A percentile compares a stretch with the other conserved stretches of the same genome.
phyloP scores from a whole-genome alignment of 2,888 invertebrate species.

The Norana najaformis region DNA sequence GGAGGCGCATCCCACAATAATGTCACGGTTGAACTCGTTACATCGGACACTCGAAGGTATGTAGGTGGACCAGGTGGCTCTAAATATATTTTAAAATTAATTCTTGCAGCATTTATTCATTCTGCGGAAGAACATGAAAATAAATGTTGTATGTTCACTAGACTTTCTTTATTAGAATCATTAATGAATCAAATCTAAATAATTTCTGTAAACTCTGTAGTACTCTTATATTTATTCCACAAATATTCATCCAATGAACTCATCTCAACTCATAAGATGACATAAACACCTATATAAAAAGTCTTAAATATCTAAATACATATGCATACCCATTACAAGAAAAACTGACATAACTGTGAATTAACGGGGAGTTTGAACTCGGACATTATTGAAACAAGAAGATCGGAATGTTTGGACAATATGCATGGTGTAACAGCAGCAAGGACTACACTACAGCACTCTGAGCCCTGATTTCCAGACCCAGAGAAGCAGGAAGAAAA shows the following conservation, averaged over 20 bases:
- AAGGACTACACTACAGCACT: too few species aligned
- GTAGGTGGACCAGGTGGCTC: constrained; percentile 34
- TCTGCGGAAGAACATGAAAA: not conserved
- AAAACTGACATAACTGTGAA: not conserved
- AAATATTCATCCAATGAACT: not conserved
- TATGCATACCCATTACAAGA: not conserved
- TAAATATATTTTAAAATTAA: not conserved
- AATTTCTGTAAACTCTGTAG: not conserved
- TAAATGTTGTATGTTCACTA: not conserved
- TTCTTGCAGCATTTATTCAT: not conserved
- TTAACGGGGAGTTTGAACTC: not conserved
- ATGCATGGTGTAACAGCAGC: not conserved
- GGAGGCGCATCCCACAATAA: constrained; percentile 34
- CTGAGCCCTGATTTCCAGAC: too few species aligned
- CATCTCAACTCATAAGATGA: not conserved
- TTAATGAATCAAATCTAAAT: not conserved
- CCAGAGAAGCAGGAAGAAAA: too few species aligned
- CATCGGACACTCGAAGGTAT: constrained; percentile 30
- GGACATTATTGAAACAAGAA: not conserved
- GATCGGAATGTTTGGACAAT: not conserved
- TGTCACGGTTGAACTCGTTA: constrained; percentile 30
- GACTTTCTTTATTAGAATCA: not conserved
- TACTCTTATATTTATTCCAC: not conserved
- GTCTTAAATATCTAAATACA: not conserved
- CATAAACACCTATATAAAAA: not conserved